Evolutionary conservation across 2,113 vertebrate genomes (phyloP).

Genomic region (Donacobius atricapilla): DNA sequence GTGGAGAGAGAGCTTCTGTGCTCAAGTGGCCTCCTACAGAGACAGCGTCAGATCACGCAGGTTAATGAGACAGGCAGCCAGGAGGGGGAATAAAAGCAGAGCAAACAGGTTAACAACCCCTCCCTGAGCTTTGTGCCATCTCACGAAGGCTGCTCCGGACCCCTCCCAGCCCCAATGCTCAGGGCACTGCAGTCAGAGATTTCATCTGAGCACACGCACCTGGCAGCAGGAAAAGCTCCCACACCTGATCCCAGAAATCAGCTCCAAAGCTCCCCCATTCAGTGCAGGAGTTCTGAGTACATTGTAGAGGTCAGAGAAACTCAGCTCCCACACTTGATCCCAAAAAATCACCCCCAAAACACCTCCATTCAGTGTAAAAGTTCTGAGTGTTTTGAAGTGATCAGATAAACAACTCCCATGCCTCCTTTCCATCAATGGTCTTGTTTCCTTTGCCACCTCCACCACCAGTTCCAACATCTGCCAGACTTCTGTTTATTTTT

Average conservation of each 20-base stretch:
- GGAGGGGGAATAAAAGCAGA: background rate
- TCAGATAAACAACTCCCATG: background rate
- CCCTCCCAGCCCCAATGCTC: background rate
- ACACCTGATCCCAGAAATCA: background rate
- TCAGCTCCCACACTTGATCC: background rate
- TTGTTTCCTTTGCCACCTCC: background rate
- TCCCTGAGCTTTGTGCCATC: rapidly evolving
- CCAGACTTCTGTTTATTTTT: background rate
- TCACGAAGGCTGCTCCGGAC: background rate
- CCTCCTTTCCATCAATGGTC: background rate
- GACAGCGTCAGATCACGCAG: background rate
- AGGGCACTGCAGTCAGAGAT: rapidly evolving
- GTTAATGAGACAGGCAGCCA: background rate
- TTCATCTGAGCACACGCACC: background rate
- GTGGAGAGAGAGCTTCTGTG: background rate
- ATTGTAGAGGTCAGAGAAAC: background rate
- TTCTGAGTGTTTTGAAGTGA: background rate
- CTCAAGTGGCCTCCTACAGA: background rate
- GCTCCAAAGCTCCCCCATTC: too few species aligned
- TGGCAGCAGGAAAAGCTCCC: background rate
- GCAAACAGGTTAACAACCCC: background rate
- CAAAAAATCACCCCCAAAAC: background rate
- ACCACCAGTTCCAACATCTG: background rate
- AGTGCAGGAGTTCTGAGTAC: background rate
- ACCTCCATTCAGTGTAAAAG: too few species aligned